A percentile compares a stretch with the other conserved stretches of the same genome.
Evolutionary conservation across 2,888 invertebrate genomes (phyloP).

Genomic region (Protodeltote pygarga): DNA sequence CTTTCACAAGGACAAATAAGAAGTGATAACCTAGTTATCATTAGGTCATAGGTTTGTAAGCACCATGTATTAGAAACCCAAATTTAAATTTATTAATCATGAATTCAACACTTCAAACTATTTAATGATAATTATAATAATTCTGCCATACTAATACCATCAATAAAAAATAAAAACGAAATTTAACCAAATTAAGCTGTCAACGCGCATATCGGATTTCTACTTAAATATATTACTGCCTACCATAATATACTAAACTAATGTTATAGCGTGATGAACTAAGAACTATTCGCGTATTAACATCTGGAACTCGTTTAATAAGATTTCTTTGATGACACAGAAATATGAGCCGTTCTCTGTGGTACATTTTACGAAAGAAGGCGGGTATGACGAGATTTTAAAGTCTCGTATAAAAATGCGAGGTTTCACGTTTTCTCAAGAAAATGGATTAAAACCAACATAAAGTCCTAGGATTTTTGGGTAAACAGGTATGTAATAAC

Average conservation of each 20-base stretch:
- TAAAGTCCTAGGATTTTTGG: too few relatives aligned
- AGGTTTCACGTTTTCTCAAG: neutral
- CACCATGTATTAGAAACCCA: too few relatives aligned
- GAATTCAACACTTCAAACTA: constrained; percentile 7
- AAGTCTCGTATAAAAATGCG: too few relatives aligned
- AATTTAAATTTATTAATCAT: constrained; percentile 13
- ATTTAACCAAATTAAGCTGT: constrained; percentile 23
- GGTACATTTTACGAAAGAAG: constrained; percentile 11
- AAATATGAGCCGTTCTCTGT: constrained; percentile 37
- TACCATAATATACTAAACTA: constrained; percentile 14
- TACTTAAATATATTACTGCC: constrained; percentile 12
- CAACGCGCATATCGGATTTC: constrained; percentile 1
- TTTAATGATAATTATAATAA: constrained; percentile 16
- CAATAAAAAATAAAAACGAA: constrained; percentile 14
- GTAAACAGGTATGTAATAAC: too few relatives aligned
- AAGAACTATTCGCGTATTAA: constrained; percentile 45
- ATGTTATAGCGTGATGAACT: constrained; percentile 35
- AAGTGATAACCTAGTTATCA: too few relatives aligned
- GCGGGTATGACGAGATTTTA: neutral
- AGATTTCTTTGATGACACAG: constrained; percentile 40
- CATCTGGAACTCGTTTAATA: constrained; percentile 42
- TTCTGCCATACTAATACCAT: constrained; percentile 10
- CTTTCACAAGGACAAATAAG: too few relatives aligned
- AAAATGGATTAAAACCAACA: too few relatives aligned
- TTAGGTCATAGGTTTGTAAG: too few relatives aligned